Evolutionary conservation across 2,888 invertebrate genomes (phyloP), one percentile per base, ranked within the genome.

Genomic region (Rhagonycha fulva): DNA sequence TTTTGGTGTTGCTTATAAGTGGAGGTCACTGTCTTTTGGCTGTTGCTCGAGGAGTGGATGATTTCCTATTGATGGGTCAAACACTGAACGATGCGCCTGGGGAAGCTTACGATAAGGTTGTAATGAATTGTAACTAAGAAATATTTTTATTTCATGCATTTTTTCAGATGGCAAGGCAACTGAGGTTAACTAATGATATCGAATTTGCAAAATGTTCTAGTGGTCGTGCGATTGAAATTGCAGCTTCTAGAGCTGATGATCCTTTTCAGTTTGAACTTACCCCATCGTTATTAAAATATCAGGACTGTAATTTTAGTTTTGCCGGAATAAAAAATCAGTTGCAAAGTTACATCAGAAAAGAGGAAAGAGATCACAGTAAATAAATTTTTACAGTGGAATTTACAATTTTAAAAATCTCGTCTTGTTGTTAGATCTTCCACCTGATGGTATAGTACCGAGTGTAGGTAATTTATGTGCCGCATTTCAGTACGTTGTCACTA

Each of bases 221-320:
- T 12, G 98, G 98, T 0, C 90, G 89, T 84, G 96, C 97, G 24
- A 91, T 99, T 47, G 98, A 99, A 89, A 85, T 90, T 76, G 93
- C 96, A 71, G 96, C 98, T 0, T 87, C 85, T 60, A 89, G 89
- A 84, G 91, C 93, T 9, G 91, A 90, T n/a, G 89, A 94, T 87
- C 90, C 92, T 0, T 84, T 89, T 10, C 88, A 91, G 75, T 96
- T 93, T 87, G 82, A 90, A 24, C 94, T 97, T 84, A 90, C 93
- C 0, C 83, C 91, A 63, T 92, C 94, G 0, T 87, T 97, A 86
- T 84, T 90, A 3, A 89, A 87, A 78, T 88, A 91, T 73, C 91
- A 90, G 84, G 93, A 97, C 86, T 98, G 98, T 85, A 94, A 96
- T 87, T 98, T 98, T 85, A 97, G 97, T 87, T 96, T 98, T 86